Percentiles rank a stretch among this genome's conserved stretches.
phyloP scores from a whole-genome alignment of 2,113 vertebrate species.

The Progne subis region DNA sequence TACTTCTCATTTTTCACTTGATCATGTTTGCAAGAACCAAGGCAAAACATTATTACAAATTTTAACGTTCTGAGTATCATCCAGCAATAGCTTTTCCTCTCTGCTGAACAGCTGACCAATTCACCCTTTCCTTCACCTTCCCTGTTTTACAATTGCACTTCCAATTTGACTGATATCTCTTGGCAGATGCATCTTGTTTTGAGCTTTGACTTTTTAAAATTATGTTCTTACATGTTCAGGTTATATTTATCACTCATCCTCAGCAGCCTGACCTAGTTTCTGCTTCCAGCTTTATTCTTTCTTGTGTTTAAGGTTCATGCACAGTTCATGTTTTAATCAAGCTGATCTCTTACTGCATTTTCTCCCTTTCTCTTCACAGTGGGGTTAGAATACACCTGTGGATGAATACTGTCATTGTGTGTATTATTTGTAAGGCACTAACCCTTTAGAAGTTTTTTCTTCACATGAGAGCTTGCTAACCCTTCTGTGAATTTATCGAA shows the following conservation, averaged over 20 bases:
- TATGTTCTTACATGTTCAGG: constrained; percentile 20
- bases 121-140: constrained; percentile 2
- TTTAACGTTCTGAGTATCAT: background rate
- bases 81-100: background rate
- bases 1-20: background rate
- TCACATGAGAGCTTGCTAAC: background rate
- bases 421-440: background rate
- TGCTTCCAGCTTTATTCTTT: constrained; percentile 6
- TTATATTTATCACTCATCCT: constrained; percentile 45
- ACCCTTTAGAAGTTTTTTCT: background rate
- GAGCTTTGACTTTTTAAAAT: constrained; percentile 16
- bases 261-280: constrained; percentile 51
- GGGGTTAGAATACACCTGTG: background rate
- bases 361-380: background rate
- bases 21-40: background rate
- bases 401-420: background rate
- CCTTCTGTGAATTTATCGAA: background rate
- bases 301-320: background rate
- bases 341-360: background rate
- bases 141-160: background rate
- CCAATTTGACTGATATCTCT: constrained; percentile 30
- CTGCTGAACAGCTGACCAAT: background rate
- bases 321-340: constrained; percentile 25
- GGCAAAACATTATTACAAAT: background rate
- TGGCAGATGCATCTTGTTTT: constrained; percentile 22